Evolutionary conservation across 92 coral and sea anemone genomes (phyloP).

Genomic region (Desmophyllum pertusum): DNA sequence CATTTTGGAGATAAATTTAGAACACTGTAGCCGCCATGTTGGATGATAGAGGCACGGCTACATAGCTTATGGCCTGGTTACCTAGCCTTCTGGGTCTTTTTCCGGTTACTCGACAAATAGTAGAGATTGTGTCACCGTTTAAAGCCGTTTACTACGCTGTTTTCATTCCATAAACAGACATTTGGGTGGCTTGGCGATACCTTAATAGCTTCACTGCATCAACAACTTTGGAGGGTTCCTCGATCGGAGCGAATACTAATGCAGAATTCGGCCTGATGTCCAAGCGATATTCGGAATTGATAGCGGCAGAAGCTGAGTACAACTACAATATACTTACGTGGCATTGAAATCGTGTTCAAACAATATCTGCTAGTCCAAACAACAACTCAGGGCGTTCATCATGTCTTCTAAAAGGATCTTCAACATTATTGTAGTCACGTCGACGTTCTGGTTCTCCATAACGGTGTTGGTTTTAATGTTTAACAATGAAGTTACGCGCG

Average conservation of each 20-base stretch:
- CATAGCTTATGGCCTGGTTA: conserved; percentile 11
- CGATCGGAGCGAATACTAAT: not conserved
- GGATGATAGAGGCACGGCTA: conserved; percentile 9
- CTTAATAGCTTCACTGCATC: not conserved
- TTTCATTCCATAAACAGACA: not conserved
- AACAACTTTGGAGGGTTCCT: conserved; percentile 5
- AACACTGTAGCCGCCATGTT: not conserved
- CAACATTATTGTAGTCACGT: conserved; percentile 86
- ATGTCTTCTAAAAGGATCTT: conserved; percentile 80
- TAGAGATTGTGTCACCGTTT: not conserved
- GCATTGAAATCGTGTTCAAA: conserved; percentile 28
- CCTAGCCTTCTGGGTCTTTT: conserved; percentile 19
- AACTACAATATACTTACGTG: conserved; percentile 9
- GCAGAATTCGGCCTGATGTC: not conserved
- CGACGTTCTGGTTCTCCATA: conserved; percentile 96
- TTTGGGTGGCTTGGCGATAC: conserved; percentile 26
- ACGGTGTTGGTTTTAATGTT: conserved; percentile 93
- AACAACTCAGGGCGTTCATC: conserved; percentile 28
- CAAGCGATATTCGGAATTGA: conserved; percentile 4
- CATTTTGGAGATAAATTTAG: not conserved
- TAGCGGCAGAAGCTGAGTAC: not conserved
- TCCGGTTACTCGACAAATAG: not conserved
- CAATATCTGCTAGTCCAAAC: conserved; percentile 7
- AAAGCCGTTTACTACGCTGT: not conserved
- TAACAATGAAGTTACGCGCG: conserved; percentile 89